Base-by-base conservation (phyloP, 2,888 invertebrate genomes). In the Dryobota labecula region DNA sequence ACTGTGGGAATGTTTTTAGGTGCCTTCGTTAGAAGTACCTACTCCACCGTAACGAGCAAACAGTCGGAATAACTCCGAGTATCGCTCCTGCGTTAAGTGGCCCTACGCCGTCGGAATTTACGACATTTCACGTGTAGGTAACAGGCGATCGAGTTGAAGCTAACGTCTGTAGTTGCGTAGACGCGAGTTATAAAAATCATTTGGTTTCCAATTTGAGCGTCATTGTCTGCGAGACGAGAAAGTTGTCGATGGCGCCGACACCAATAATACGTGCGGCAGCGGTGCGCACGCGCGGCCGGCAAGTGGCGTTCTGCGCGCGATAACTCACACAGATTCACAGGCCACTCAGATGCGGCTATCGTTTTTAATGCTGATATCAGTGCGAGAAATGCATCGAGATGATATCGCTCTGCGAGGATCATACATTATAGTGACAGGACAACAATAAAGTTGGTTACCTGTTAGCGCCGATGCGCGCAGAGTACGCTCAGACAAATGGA, bases 1-100 rank as follows among this genome's bases (percentile, higher is more conserved):
- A 95, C 95, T 95, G 96, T 96, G 96, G 96, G 96, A 96, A 96
- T 91, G 89, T 90, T 94, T 93, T 94, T 91, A 90, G 94, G 92
- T 94, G 95, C 93, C 92, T 95, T 94, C 94, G 92, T 95, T 93
- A 94, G 92, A 92, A 95, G 94, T 93, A 93, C 93, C 91, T 93
- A 92, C 92, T 94, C 91, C 87, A 90, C 89, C 84, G 93, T 95
- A 95, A 95, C 95, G 92, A 95, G 95, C 94, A 96, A 96, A 96
- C 94, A 95, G 89, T 85, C 92, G 87, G 86, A 93, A 93, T 93
- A 92, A 92, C 93, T 92, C 90, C 87, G 87, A 92, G 92, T 94
- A 93, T 92, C 93, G 94, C 92, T 91, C 90, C 92, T 92, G 92
- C 93, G 95, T 92, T 95, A 94, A 95, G 95, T 95, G 94, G 93